Base-by-base conservation (phyloP, 2,797 vertebrate genomes). In the Oreonectes daqikongensis region DNA sequence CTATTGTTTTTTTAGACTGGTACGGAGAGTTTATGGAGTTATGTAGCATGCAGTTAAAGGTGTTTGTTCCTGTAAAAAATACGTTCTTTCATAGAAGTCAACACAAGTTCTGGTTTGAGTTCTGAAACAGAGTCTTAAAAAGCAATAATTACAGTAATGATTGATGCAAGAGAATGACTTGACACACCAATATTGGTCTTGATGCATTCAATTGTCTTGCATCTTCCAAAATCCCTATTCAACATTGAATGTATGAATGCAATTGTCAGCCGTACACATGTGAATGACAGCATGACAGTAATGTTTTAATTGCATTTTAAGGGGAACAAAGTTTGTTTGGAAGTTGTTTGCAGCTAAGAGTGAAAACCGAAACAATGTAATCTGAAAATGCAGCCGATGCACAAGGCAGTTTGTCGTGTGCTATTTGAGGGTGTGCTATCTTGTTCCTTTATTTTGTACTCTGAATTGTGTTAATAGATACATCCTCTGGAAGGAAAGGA, bases 391-490 rank as follows among this genome's bases (percentile, higher is more conserved):
- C 79, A 84, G 83, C 60, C 59, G 75, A 81, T 81, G 81, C 69
- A 85, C 80, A 60, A 81, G 60, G 84, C 84, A 81, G 85, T 83
- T 85, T 86, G 82, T 85, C 77, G 74, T 70, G 74, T 61, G 65
- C 79, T 81, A 55, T 75, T 78, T 81, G 80, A 81, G 79, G 75
- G 78, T n/a, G 68, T 46, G 77, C 83, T 86, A 83, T 85, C 84
- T 85, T 69, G 77, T 78, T 61, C 74, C 72, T 77, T 73, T 79
- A 79, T 80, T 79, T 82, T 80, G 72, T 81, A 70, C 69, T n/a
- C 66, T 69, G 66, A 82, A 83, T 63, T 81, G 80, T 83, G 80
- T 83, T 87, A 85, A 87, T 85, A 82, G 83, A 83, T 85, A 85
- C 82, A 81, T 83, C 79, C 80, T 78, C 67, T 73, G 75, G 70